Evolutionary conservation across 2,797 vertebrate species (phyloP).

Genomic region (Mormyrops attenuatus): DNA sequence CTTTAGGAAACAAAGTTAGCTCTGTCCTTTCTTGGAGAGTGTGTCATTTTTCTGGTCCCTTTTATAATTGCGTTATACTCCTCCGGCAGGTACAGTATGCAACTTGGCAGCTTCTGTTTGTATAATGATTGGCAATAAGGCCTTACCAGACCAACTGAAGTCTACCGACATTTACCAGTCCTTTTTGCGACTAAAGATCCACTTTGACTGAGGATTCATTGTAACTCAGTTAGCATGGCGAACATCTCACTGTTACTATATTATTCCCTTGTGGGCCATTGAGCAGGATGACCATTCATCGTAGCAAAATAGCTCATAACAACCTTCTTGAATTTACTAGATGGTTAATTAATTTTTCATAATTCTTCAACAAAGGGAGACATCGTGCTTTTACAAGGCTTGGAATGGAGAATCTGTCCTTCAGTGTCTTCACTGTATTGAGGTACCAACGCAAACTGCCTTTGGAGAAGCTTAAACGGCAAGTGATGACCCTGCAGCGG

Average conservation of each 20-base stretch:
- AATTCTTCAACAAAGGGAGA: not conserved
- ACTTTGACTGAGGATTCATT: not conserved
- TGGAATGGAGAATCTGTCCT: not conserved
- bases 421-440: not conserved
- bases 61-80: not conserved
- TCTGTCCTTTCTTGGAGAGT: not conserved
- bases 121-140: not conserved
- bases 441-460: not conserved
- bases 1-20: not conserved
- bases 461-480: not conserved
- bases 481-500: not conserved
- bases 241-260: not conserved
- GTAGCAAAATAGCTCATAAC: not conserved
- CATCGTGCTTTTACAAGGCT: not conserved
- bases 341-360: not conserved
- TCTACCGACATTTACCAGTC: not conserved
- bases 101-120: not conserved
- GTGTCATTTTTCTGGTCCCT: not conserved
- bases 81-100: not conserved
- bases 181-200: not conserved
- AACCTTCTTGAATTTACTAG: not conserved
- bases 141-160: not conserved
- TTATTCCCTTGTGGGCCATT: not conserved
- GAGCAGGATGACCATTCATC: not conserved
- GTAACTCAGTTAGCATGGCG: not conserved